phyloP scores from a whole-genome alignment of 2,888 invertebrate species.

The Quadroppia sp. region DNA sequence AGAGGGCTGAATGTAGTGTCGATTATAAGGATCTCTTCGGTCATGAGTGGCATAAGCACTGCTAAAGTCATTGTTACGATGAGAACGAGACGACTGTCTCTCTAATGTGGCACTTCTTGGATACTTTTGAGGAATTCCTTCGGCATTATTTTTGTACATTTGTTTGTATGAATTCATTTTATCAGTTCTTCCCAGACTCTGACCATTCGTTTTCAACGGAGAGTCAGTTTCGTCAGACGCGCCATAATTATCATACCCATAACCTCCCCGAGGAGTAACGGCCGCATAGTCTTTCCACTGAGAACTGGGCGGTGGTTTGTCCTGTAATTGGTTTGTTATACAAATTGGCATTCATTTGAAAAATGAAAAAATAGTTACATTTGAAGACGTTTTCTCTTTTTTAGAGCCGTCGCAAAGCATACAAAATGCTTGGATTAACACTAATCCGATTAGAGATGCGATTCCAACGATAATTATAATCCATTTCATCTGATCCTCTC shows the following conservation, averaged over 20 bases:
- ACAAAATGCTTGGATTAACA: conserved; percentile 71
- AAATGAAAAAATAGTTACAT: too few relatives aligned
- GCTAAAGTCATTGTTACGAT: conserved; percentile 1
- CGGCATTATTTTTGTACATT: conserved; percentile 8
- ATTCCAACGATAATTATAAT: conserved; percentile 79
- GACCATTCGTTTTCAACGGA: conserved; percentile 43
- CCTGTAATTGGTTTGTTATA: conserved; percentile 63
- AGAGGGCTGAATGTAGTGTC: conserved; percentile 23
- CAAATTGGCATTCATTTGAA: too few relatives aligned
- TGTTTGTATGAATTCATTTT: conserved; percentile 45
- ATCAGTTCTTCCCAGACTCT: conserved; percentile 43
- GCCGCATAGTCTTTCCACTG: conserved; percentile 82
- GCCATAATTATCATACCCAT: conserved; percentile 79
- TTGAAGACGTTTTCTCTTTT: neutral
- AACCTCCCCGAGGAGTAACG: conserved; percentile 66
- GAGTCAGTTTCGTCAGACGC: conserved; percentile 44
- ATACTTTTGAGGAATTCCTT: conserved; percentile 30
- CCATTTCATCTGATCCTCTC: conserved; percentile 59
- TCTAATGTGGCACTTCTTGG: conserved; percentile 41
- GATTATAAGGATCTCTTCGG: conserved; percentile 11
- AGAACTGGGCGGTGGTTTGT: conserved; percentile 72
- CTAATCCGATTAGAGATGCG: conserved; percentile 70
- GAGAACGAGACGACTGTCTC: conserved; percentile 23
- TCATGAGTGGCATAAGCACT: conserved; percentile 43
- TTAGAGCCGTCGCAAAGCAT: conserved; percentile 41